Evolutionary conservation across 2,113 vertebrate genomes (phyloP).

Genomic region (Mesembrinibis cayennensis): DNA sequence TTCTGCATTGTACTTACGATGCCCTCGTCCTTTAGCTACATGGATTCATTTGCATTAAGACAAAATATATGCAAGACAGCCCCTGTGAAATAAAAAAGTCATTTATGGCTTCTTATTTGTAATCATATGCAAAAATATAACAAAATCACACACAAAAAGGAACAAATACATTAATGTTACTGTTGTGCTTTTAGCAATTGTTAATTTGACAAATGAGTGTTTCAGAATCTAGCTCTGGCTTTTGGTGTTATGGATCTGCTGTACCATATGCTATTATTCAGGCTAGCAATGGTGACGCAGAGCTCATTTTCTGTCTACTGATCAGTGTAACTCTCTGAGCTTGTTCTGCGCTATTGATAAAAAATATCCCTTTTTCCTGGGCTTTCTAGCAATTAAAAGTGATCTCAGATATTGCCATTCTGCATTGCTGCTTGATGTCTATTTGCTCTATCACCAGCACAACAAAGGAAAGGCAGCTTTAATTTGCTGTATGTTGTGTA

Average conservation of each 20-base stretch:
- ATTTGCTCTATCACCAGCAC: not conserved
- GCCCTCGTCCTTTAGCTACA: not conserved
- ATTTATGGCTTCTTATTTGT: not conserved
- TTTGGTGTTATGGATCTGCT: slow-evolving; percentile 23
- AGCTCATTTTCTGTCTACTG: not conserved
- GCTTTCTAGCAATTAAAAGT: not conserved
- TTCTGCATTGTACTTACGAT: not conserved
- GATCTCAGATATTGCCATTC: not conserved
- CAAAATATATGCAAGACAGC: not conserved
- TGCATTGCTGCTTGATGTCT: not conserved
- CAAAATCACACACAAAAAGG: not conserved
- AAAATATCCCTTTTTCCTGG: not conserved
- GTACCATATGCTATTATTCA: slow-evolving; percentile 15
- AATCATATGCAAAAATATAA: not conserved
- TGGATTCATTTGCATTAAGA: not conserved
- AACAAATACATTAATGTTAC: not conserved
- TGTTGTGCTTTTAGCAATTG: slow-evolving; percentile 22
- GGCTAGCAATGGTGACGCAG: not conserved
- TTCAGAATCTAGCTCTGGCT: slow-evolving; percentile 12
- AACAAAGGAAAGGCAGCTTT: slow-evolving; percentile 33
- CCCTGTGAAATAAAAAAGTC: not conserved
- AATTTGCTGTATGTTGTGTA: slow-evolving; percentile 22
- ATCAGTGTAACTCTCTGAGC: slow-evolving; percentile 1
- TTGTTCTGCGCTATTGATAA: not conserved
- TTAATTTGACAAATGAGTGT: slow-evolving; percentile 46